Conservation (phyloP, 2,797 vertebrate species). For the Sorex maritimensis region DNA sequence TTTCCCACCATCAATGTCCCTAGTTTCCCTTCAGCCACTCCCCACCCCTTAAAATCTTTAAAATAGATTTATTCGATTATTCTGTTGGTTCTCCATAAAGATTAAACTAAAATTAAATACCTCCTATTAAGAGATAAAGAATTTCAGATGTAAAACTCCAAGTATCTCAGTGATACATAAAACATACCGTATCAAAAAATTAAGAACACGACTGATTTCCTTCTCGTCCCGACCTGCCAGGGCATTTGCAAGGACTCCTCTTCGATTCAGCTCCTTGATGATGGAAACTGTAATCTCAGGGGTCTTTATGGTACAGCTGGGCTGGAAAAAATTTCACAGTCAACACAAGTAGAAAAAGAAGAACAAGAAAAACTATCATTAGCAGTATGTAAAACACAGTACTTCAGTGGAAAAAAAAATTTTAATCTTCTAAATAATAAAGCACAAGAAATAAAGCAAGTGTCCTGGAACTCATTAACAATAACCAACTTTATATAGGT, state of each 20-base stretch:
- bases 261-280: slow-evolving; percentile 96
- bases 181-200: slow-evolving; percentile 95
- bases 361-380: not conserved
- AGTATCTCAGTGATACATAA: not conserved
- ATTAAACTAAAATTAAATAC: slow-evolving; percentile 41
- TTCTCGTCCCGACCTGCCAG: slow-evolving; percentile 96
- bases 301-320: slow-evolving; percentile 89
- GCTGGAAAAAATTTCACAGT: slow-evolving; percentile 87
- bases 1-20: no score
- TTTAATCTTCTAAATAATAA: no score
- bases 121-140: slow-evolving; percentile 34
- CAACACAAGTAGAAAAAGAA: slow-evolving; percentile 5
- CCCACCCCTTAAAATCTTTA: not conserved
- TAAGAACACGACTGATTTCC: slow-evolving; percentile 93
- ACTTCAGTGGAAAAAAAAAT: no score
- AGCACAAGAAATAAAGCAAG: not conserved
- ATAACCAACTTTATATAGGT: not conserved
- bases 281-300: slow-evolving; percentile 96
- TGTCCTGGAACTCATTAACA: not conserved
- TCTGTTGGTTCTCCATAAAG: slow-evolving; percentile 40
- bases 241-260: slow-evolving; percentile 97
- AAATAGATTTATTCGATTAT: slow-evolving; percentile 23
- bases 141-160: slow-evolving; percentile 48
- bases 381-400: no score
- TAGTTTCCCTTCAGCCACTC: no score